These are phyloP conservation scores for Babylonia areolata DNA, from an alignment of 1,140 invertebrate genomes.

Conservation along the genomic window DNA sequence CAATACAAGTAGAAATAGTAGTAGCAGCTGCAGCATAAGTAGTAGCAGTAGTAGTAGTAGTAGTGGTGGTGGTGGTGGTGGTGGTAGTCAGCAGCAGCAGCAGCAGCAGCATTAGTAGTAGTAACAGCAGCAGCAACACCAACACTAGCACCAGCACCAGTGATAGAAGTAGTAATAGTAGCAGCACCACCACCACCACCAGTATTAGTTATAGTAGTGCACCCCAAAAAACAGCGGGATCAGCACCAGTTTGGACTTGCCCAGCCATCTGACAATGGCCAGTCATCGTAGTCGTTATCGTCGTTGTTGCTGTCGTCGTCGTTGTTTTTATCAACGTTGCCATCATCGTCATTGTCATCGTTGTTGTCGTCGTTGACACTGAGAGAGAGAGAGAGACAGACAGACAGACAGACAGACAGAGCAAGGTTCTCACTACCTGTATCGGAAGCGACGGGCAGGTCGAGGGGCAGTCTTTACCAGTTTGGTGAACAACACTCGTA, in stretches of 20 bases:
- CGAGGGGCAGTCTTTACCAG: too few species aligned
- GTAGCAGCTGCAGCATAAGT: background rate
- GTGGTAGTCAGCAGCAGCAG: background rate
- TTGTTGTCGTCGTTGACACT: too few species aligned
- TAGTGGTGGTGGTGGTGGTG: background rate
- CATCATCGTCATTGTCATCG: too few species aligned
- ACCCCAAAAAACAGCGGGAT: too few species aligned
- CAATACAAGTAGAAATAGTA: background rate
- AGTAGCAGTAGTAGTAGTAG: constrained; percentile 3
- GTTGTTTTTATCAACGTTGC: too few species aligned
- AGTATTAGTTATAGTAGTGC: background rate
- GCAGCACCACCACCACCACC: background rate
- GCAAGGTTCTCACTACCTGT: background rate
- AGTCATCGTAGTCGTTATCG: too few species aligned
- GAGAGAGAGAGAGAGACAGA: constrained; percentile 11
- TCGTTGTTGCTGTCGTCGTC: too few species aligned
- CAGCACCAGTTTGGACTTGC: too few species aligned
- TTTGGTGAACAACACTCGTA: too few species aligned
- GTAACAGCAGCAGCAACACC: background rate
- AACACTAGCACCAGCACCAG: background rate
- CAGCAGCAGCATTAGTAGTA: background rate
- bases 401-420: background rate
- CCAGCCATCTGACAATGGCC: too few species aligned
- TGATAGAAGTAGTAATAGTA: background rate
- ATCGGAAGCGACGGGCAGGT: too few species aligned